Evolutionary conservation across 1,140 invertebrate genomes (phyloP), one percentile per base, ranked within the genome.

Genomic region (Drosophila oshimai): DNA sequence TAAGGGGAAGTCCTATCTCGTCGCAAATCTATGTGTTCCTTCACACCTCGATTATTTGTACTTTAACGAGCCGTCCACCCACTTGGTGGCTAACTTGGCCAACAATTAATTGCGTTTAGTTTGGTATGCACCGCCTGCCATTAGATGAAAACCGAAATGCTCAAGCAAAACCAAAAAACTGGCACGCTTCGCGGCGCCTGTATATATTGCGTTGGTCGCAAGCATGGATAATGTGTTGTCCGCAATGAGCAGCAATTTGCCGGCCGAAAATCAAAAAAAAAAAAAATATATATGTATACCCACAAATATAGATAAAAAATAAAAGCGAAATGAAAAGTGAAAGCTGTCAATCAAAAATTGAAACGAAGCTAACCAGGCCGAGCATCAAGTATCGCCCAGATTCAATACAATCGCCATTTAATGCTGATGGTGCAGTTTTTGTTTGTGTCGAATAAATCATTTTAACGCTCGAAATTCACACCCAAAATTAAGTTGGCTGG

Each of bases 291-390:
- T 31, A 28, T 24, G 24, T 24, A n/a, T 12, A 41, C 9, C 9
- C 18, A 46, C 5, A 1, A 24, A 51, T 22, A 12, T n/a, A 2
- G 3, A 22, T 10, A 26, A 49, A 6, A 17, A 18, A 34, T 7
- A 22, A 13, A 13, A 13, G 36, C 49, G 37, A 69, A 57, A 72
- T 65, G 42, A 54, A 80, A 83, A 81, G 77, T 83, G 77, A 81
- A 81, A 81, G 77, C 78, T 68, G 74, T 83, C 57, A 74, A 81
- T 81, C 79, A 81, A 47, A 68, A 68, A 49, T 29, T 57, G 34
- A 65, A 64, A 65, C 58, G 34, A 4, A 65, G 44, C 58, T 28
- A 65, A 64, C 61, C 57, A 41, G 57, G 58, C 42, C 58, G 57
- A 37, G 20, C 57, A 65, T 65, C 61, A 34, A 49, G 42, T 60